Conservation (phyloP, 2,797 vertebrate genomes). For the Notamacropus eugenii region DNA sequence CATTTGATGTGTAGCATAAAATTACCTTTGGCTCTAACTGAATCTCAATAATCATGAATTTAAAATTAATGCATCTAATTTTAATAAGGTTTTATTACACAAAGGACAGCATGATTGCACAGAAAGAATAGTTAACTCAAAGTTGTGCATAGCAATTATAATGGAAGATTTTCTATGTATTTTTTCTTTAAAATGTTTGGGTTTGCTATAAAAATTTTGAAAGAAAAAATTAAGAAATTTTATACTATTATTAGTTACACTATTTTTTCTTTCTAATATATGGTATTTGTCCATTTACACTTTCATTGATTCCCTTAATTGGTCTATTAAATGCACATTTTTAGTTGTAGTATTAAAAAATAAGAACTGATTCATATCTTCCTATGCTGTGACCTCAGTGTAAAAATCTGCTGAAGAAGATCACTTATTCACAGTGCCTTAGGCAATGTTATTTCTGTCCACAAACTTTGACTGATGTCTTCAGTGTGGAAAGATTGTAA, state of each 20-base stretch:
- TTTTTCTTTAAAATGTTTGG: neutral
- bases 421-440: neutral
- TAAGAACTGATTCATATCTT: constrained; percentile 36
- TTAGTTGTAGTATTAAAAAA: constrained; percentile 48
- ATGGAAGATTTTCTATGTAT: neutral
- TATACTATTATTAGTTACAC: neutral
- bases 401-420: neutral
- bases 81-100: neutral
- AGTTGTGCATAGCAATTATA: neutral
- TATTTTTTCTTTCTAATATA: constrained; percentile 51
- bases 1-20: neutral
- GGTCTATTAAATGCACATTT: constrained; percentile 62
- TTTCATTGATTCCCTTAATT: constrained; percentile 63
- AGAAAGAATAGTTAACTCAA: constrained; percentile 31
- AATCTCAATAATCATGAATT: constrained; percentile 1
- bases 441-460: neutral
- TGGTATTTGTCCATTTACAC: constrained; percentile 60
- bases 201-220: constrained; percentile 47
- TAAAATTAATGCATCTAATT: neutral
- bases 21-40: constrained; percentile 6
- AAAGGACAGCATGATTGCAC: constrained; percentile 4
- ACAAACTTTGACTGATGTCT: neutral
- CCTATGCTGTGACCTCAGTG: neutral
- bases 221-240: constrained; percentile 46
- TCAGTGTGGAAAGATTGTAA: neutral